Evolutionary conservation across 2,113 vertebrate species (phyloP), one percentile per base, ranked within the genome.

Genomic region (Megaptera novaeangliae): DNA sequence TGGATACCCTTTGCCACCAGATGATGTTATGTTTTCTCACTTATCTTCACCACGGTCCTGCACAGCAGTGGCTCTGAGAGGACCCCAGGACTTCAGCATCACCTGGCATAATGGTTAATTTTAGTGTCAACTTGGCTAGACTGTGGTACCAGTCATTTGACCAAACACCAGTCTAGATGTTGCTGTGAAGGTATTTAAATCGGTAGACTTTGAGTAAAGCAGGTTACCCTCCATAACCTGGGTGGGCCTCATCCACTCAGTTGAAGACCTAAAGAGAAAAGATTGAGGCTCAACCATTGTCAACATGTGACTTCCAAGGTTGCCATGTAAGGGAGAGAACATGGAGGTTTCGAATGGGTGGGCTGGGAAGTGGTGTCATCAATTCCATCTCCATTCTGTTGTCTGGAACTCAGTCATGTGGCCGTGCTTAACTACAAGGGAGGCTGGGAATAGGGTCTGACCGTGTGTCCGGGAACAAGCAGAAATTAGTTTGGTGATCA

Each of bases 241-340:
- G 7, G 6, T 44, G 27, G 6, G 21, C 39, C 44, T 94, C 14
- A 55, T 74, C 64, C 25, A 63, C 0, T 90, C 81, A 57, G 6
- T 63, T 87, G 84, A 96, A 88, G 21, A 72, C 68, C 64, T 52
- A 63, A 10, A 41, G 71, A 81, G 46, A 55, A 91, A 77, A 93
- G 39, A 23, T 15, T 25, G 31, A 68, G 17, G 23, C 31, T 85
- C 4, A 29, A 3, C 31, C 1, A 2, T 46, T 8, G 6, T 46
- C 61, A 36, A 8, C 13, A 10, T 63, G 5, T 46, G 39, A 71
- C 39, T 36, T 77, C 23, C 6, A 74, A 49, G 55, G n/a, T 66
- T 31, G 23, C 39, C 1, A 0, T 14, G 15, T 17, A 52, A 34
- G 17, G 2, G 20, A 39, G 20, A 59, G 44, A 41, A 3, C 15